Evolutionary conservation across 2,113 vertebrate species (phyloP).

Genomic region (Toxotes chatareus): DNA sequence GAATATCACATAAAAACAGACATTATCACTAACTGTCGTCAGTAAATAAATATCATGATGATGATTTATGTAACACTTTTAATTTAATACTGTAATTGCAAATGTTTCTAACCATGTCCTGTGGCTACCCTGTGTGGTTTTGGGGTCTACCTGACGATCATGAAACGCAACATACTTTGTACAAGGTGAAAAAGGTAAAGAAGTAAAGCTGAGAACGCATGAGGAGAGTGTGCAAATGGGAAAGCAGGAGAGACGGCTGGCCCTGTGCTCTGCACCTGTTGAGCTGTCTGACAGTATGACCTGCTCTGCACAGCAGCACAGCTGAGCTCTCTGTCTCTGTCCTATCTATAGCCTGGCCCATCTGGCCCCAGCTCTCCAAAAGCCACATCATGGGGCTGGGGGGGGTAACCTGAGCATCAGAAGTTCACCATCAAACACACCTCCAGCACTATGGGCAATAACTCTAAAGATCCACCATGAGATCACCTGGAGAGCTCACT

Average conservation of each 20-base stretch:
- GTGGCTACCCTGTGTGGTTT: background rate
- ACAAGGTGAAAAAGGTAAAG: slow-evolving; percentile 20
- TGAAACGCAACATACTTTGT: background rate
- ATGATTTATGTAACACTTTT: background rate
- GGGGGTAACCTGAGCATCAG: slow-evolving; percentile 73
- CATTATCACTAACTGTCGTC: background rate
- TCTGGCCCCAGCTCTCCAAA: slow-evolving; percentile 49
- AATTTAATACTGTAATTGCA: background rate
- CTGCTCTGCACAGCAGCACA: slow-evolving; percentile 77
- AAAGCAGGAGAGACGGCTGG: slow-evolving; percentile 38
- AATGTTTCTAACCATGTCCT: background rate
- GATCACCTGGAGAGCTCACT: slow-evolving; percentile 34
- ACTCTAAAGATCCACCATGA: slow-evolving; percentile 8
- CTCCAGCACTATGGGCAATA: slow-evolving; percentile 30
- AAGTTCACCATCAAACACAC: slow-evolving; percentile 64
- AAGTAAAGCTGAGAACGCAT: slow-evolving; percentile 28
- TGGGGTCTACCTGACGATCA: background rate
- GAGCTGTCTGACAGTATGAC: slow-evolving; percentile 78
- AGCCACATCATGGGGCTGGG: slow-evolving; percentile 60
- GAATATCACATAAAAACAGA: background rate
- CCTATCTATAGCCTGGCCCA: slow-evolving; percentile 84
- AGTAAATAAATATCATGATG: background rate
- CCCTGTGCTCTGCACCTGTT: slow-evolving; percentile 78
- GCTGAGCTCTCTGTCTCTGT: slow-evolving; percentile 82
- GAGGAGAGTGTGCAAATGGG: slow-evolving; percentile 19